A percentile compares a stretch with the other conserved stretches of the same genome.
Evolutionary conservation across 2,797 vertebrate species (phyloP).

Genomic region (Ciconia nigra): DNA sequence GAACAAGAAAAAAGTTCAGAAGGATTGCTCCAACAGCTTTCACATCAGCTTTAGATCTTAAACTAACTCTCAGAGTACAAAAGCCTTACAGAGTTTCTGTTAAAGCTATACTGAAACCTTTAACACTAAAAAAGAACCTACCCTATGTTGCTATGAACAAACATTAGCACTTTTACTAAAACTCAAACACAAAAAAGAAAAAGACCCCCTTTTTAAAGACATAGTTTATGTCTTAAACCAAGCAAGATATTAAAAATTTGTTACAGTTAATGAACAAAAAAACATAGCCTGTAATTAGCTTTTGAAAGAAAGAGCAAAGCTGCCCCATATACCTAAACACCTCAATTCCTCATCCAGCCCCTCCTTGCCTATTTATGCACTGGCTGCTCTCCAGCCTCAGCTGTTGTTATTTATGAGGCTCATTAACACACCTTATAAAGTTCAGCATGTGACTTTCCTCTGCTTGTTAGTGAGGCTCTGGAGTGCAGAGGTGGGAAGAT

Average conservation of each 20-base stretch:
- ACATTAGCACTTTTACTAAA: rapidly evolving
- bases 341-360: rapidly evolving
- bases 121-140: not conserved
- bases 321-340: rapidly evolving
- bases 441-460: not conserved
- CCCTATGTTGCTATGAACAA: rapidly evolving
- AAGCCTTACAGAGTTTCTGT: rapidly evolving
- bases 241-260: not conserved
- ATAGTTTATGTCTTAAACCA: rapidly evolving
- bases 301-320: rapidly evolving
- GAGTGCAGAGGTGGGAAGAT: not conserved
- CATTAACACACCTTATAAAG: not conserved
- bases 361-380: not conserved
- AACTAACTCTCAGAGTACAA: not conserved
- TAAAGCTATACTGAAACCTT: too few species aligned
- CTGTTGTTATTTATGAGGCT: not conserved
- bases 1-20: not conserved
- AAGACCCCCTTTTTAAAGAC: rapidly evolving
- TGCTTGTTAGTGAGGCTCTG: not conserved
- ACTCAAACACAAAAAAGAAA: not conserved
- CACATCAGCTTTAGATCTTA: not conserved
- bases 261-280: rapidly evolving
- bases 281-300: rapidly evolving
- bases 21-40: not conserved
- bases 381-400: not conserved